Evolutionary conservation across 2,797 vertebrate genomes (phyloP), one percentile per base, ranked within the genome.

Genomic region (Anguilla pacifica): DNA sequence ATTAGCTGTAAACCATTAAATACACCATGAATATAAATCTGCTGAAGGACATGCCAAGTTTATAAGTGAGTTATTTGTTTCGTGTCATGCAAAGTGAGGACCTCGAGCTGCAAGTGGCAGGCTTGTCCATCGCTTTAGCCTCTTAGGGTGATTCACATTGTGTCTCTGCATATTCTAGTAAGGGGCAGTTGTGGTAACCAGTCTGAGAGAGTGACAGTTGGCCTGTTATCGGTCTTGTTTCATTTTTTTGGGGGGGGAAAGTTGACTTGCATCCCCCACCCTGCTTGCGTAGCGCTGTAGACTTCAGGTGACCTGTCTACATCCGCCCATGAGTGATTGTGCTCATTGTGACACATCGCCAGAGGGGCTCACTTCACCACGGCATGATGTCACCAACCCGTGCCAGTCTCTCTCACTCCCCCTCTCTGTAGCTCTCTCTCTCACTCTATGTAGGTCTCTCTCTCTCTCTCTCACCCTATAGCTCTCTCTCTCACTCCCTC

Each of bases 361-460:
- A 13, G 51, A 31, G 72, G 39, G 59, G 35, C 59, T 81, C 82
- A 35, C 82, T 49, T 64, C 86, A 61, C 72, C 55, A 31, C 55
- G 91, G 92, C 95, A 96, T 95, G 95, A 92, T 88, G 89, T 93
- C 93, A 93, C 91, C 92, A 89, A 90, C 91, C 67, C 59, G 70
- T 93, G 90, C 93, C 88, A 88, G 87, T 25, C 55, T 53, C 70
- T 89, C n/a, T 93, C 89, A 94, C 72, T 28, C 35, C 22, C 55
- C 53, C 70, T 87, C 86, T 13, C 11, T 46, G 22, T 86, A 82
- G 72, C 74, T 72, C 83, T 61, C 83, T 89, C 22, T 17, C 59
- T 25, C 15, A 0, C 59, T 61, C 51, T 39, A 39, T 39, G 39
- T 39, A 39, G 39, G 39, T 79, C 84, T 89, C 22, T 17, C 51